These are phyloP conservation scores for Cheilosia vernalis DNA, from an alignment of 2,888 invertebrate species.

Conservation along the genomic window DNA sequence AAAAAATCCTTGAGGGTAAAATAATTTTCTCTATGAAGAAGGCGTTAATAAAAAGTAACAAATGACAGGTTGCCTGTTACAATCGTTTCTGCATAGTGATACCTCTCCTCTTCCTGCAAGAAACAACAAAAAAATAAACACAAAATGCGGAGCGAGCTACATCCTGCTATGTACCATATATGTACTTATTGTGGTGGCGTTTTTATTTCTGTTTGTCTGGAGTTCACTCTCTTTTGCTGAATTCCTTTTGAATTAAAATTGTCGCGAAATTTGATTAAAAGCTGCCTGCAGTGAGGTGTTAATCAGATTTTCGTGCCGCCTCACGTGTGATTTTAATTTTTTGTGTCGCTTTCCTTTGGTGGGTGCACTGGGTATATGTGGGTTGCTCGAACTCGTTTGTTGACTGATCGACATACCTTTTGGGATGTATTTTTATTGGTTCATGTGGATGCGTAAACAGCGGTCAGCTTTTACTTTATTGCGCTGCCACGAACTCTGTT, in stretches of 20 bases:
- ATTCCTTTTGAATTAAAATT: constrained; percentile 38
- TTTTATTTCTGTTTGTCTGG: background rate
- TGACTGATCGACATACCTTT: no score
- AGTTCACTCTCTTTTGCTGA: constrained; percentile 28
- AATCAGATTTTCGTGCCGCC: constrained; percentile 57
- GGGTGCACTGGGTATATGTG: no score
- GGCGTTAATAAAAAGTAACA: constrained; percentile 53
- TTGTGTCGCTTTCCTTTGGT: no score
- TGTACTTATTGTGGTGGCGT: background rate
- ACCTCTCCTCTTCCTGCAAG: no score
- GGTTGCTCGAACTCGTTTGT: no score
- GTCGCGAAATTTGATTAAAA: constrained; percentile 47
- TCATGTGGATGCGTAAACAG: no score
- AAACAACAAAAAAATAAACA: background rate
- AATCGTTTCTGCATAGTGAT: background rate
- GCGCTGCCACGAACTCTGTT: no score
- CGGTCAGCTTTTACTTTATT: no score
- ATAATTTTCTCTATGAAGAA: constrained; percentile 19
- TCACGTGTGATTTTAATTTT: background rate
- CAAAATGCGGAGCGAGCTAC: background rate
- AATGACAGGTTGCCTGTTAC: constrained; percentile 38
- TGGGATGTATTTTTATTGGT: no score
- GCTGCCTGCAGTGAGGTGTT: constrained; percentile 41
- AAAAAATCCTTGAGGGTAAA: constrained; percentile 40
- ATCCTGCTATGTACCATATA: background rate